Conservation (phyloP, 2,888 invertebrate species). For the Tetrapedia diversipes region DNA sequence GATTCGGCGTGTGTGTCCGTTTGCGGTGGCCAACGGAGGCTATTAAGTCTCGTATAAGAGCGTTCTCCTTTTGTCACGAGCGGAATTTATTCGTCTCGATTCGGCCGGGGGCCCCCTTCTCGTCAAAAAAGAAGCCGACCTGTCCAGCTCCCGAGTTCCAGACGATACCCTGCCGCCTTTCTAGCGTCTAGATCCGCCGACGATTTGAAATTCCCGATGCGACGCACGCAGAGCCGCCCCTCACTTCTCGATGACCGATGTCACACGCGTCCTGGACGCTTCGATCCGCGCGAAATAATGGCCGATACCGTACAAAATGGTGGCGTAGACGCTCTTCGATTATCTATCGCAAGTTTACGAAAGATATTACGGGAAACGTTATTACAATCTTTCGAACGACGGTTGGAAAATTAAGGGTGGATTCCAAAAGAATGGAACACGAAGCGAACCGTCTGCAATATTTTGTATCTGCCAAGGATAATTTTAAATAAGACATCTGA, state of each 20-base stretch:
- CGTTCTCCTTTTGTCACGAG: constrained; percentile 71
- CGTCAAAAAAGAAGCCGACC: constrained; percentile 73
- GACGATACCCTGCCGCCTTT: constrained; percentile 52
- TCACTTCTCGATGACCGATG: constrained; percentile 39
- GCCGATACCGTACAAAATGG: neutral
- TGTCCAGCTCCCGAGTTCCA: constrained; percentile 57
- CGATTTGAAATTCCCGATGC: constrained; percentile 65
- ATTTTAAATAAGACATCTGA: too few relatives aligned
- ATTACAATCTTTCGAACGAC: too few relatives aligned
- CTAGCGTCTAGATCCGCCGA: constrained; percentile 58
- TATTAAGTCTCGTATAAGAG: constrained; percentile 71
- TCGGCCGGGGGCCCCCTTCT: constrained; percentile 56
- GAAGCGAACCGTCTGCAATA: too few relatives aligned
- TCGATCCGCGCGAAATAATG: constrained; percentile 27
- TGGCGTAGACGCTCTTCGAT: too few relatives aligned
- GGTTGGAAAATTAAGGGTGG: too few relatives aligned
- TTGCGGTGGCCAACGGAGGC: constrained; percentile 63
- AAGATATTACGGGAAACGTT: too few relatives aligned
- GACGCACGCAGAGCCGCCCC: constrained; percentile 27
- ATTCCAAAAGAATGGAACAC: too few relatives aligned
- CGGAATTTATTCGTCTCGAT: constrained; percentile 73
- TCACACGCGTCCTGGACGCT: constrained; percentile 29
- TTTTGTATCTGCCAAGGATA: too few relatives aligned
- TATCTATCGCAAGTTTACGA: too few relatives aligned
- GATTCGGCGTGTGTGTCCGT: constrained; percentile 64